A percentile compares a stretch with the other conserved stretches of the same genome.
phyloP scores from a whole-genome alignment of 2,797 vertebrate genomes.

The Sciurus carolinensis region DNA sequence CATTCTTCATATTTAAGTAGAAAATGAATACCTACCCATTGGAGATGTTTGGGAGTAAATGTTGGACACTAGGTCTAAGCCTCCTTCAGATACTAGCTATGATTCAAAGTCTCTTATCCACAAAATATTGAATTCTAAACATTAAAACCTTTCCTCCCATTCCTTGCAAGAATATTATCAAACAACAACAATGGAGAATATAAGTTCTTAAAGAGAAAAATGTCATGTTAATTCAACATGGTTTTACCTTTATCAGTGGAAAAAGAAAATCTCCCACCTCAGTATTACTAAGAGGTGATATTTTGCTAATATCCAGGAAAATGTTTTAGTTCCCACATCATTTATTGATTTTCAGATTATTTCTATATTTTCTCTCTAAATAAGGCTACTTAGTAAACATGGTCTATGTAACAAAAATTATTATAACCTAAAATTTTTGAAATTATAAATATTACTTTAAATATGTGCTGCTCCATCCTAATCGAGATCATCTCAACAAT shows the following conservation, averaged over 20 bases:
- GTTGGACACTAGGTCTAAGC: not conserved
- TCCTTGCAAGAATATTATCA: slow-evolving; percentile 30
- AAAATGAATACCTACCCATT: not conserved
- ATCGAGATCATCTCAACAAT: slow-evolving; percentile 64
- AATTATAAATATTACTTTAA: slow-evolving; percentile 75
- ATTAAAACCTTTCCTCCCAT: not conserved
- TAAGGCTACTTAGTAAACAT: slow-evolving; percentile 40
- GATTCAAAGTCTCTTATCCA: slow-evolving; percentile 26
- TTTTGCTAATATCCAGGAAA: slow-evolving; percentile 53
- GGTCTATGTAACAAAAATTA: not conserved
- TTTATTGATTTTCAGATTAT: slow-evolving; percentile 37
- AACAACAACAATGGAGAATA: not conserved
- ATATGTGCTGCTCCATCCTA: slow-evolving; percentile 57
- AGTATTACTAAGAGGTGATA: not conserved
- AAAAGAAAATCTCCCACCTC: slow-evolving; percentile 8
- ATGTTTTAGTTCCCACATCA: not conserved
- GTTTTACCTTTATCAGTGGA: slow-evolving; percentile 2
- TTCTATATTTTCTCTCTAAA: slow-evolving; percentile 40
- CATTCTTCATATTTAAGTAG: slow-evolving; percentile 3
- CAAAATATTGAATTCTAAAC: slow-evolving; percentile 7
- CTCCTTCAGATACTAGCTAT: slow-evolving; percentile 27
- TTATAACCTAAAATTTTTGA: slow-evolving; percentile 51
- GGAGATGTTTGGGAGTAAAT: not conserved
- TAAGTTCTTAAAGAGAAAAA: slow-evolving; percentile 58
- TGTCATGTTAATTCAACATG: slow-evolving; percentile 14